Evolutionary conservation across 2,113 vertebrate genomes (phyloP), one percentile per base, ranked within the genome.

Genomic region (Podarcis raffonei): DNA sequence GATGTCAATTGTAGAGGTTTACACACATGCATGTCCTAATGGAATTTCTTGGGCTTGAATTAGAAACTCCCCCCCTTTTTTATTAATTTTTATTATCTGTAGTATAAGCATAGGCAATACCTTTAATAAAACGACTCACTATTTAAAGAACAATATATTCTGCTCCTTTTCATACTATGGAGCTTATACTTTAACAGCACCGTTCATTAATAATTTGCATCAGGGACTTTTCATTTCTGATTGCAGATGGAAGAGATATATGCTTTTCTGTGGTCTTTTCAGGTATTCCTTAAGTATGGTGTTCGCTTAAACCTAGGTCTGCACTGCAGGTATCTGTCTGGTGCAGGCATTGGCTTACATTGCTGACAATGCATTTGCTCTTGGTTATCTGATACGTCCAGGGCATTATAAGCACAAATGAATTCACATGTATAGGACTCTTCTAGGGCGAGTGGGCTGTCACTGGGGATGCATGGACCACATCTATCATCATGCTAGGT

Each of bases 251-350:
- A 62, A 84, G 15, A 78, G 59, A 8, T 4, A 2, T n/a, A 57
- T 87, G 81, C 89, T 94, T 81, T 69, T 88, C 35, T 42, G 35
- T 83, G 42, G 81, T 72, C 65, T 3, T 35, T 37, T 87, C 9
- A 11, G 78, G 42, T 75, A 83, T 87, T 89, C 65, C 90, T 89
- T 85, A 80, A 72, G 83, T 83, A 92, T 93, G 92, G 39, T 76
- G 27, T 79, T 85, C 6, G 3, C 87, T 90, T 69, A 12, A 84
- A 48, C 62, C 42, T 37, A 78, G 23, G 81, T 89, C 87, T 89
- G 87, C 81, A 89, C 87, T 89, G 87, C 87, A 89, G 87, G 81
- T 77, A 35, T 77, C 39, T 66, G 20, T 72, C 18, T 83, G 80
- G 80, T 88, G 87, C 87, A 83, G 87, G 71, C 35, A 22, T 75